Evolutionary conservation across 1,140 invertebrate species (phyloP).

Genomic region (Bombus difficillimus): DNA sequence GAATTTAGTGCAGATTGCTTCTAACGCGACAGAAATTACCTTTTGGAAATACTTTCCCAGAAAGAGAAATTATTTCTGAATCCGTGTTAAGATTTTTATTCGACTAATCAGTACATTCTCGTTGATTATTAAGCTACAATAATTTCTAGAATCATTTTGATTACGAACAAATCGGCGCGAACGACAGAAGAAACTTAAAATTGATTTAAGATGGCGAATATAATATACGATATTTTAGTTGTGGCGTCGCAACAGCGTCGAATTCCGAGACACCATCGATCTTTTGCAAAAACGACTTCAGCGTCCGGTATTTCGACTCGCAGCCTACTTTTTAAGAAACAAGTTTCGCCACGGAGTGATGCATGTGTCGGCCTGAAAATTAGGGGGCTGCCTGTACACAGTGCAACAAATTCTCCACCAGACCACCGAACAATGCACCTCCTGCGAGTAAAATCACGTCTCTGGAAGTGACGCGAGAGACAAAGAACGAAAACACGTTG

Average conservation of each 20-base stretch:
- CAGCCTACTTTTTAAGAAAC: constrained; percentile 19
- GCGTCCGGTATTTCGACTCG: constrained; percentile 14
- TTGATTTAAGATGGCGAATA: not conserved
- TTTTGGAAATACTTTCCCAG: not conserved
- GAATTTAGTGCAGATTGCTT: not conserved
- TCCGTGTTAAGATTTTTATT: too few relatives aligned
- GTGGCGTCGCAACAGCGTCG: not conserved
- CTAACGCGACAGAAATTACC: not conserved
- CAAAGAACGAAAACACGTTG: not conserved
- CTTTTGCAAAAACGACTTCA: constrained; percentile 18
- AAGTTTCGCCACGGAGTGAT: constrained; percentile 19
- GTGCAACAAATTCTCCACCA: constrained; percentile 48
- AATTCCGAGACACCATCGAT: constrained; percentile 18
- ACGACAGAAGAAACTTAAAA: not conserved
- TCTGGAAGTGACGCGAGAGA: constrained; percentile 30
- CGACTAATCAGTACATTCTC: too few relatives aligned
- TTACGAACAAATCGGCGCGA: too few relatives aligned
- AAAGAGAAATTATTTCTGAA: not conserved
- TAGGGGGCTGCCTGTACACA: constrained; percentile 40
- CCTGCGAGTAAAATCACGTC: constrained; percentile 29
- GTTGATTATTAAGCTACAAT: too few relatives aligned
- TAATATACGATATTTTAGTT: not conserved
- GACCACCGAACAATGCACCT: constrained; percentile 54
- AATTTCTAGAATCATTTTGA: too few relatives aligned
- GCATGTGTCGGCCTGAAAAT: constrained; percentile 23